phyloP scores from a whole-genome alignment of 2,113 vertebrate species.

The Brachyhypopomus occidentalis region DNA sequence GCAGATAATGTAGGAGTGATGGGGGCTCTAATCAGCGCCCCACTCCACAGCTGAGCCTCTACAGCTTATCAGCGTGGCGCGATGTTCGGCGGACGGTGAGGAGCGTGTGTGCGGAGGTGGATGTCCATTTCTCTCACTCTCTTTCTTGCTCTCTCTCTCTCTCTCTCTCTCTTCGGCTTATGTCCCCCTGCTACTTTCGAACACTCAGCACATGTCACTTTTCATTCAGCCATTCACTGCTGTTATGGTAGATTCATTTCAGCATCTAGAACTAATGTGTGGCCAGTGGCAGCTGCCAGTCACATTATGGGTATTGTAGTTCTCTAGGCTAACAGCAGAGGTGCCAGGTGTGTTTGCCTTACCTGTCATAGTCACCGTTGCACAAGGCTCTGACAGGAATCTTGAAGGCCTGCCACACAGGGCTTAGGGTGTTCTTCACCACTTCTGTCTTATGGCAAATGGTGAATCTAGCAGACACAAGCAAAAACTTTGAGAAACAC shows the following conservation, averaged over 20 bases:
- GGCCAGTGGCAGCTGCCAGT: no score
- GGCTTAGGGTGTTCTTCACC: slow-evolving; percentile 89
- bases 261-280: no score
- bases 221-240: neutral
- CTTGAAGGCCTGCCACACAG: slow-evolving; percentile 93
- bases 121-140: neutral
- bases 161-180: neutral
- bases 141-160: neutral
- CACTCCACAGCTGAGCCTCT: neutral
- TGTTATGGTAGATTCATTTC: no score
- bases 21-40: slow-evolving; percentile 21
- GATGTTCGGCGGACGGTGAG: neutral
- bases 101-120: neutral
- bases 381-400: slow-evolving; percentile 88
- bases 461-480: slow-evolving; percentile 79
- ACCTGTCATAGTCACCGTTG: slow-evolving; percentile 93
- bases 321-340: no score
- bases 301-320: no score
- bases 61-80: slow-evolving; percentile 7
- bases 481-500: slow-evolving; percentile 1
- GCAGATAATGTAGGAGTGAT: slow-evolving; percentile 37
- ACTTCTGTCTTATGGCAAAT: slow-evolving; percentile 94
- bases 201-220: neutral
- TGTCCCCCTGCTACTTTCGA: neutral
- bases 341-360: neutral